A percentile compares a stretch with the other conserved stretches of the same genome.
Conservation (phyloP, 2,797 vertebrate species). For the Salmo trutta region DNA sequence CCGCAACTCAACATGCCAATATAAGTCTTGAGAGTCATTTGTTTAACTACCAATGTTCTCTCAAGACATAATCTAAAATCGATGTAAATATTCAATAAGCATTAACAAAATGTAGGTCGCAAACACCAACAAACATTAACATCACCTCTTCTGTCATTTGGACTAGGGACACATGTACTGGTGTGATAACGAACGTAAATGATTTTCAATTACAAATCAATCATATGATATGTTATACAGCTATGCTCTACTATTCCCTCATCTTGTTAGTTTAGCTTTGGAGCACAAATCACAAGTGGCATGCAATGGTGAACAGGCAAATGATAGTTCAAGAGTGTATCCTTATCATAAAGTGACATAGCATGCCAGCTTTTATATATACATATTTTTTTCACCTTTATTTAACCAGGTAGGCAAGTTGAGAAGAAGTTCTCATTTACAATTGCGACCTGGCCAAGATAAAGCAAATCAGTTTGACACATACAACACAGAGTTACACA, state of each 20-base stretch:
- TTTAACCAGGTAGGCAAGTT: too few species aligned
- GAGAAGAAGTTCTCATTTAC: too few species aligned
- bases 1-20: conserved; percentile 3
- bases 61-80: conserved; percentile 32
- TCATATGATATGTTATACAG: too few species aligned
- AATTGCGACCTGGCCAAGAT: too few species aligned
- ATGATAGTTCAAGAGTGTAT: conserved; percentile 22
- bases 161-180: too few species aligned
- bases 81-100: conserved; percentile 19
- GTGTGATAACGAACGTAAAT: too few species aligned
- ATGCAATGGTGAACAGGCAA: conserved; percentile 36
- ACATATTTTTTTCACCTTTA: too few species aligned
- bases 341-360: conserved; percentile 40
- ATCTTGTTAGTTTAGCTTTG: conserved; percentile 3
- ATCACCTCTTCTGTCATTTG: too few species aligned
- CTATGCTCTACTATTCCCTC: conserved; percentile 1
- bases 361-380: conserved; percentile 14
- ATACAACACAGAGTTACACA: too few species aligned
- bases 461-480: too few species aligned
- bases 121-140: background rate
- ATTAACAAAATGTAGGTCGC: background rate
- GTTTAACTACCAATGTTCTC: conserved; percentile 28
- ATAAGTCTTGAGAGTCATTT: conserved; percentile 11
- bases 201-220: too few species aligned
- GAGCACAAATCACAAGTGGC: conserved; percentile 49